phyloP scores from a whole-genome alignment of 2,888 invertebrate species.

The Desoria tigrina region DNA sequence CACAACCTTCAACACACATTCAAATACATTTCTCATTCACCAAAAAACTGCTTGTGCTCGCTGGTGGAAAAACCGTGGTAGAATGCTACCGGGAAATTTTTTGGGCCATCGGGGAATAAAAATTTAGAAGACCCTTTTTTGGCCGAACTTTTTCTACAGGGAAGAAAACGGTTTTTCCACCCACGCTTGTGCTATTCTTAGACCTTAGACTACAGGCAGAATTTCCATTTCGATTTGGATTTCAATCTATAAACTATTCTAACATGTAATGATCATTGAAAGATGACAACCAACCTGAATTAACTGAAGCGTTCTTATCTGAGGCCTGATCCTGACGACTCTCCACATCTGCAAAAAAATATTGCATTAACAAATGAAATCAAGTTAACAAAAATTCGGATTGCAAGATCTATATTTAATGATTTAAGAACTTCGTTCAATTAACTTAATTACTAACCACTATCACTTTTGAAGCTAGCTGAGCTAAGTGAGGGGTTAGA shows the following conservation, averaged over 20 bases:
- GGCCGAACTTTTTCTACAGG: too few relatives aligned
- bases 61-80: too few relatives aligned
- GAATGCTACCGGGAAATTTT: too few relatives aligned
- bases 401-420: too few relatives aligned
- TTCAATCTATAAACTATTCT: background rate
- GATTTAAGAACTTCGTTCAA: background rate
- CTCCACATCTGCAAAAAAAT: slow-evolving; percentile 18
- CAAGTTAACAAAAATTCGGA: too few relatives aligned
- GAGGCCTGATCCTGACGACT: slow-evolving; percentile 15
- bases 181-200: too few relatives aligned
- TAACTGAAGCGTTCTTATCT: slow-evolving; percentile 17
- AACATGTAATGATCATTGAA: background rate
- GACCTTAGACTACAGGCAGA: too few relatives aligned
- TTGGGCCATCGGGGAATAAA: too few relatives aligned
- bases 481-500: slow-evolving; percentile 51
- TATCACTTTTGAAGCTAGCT: slow-evolving; percentile 49
- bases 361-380: background rate
- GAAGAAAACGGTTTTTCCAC: too few relatives aligned
- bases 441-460: slow-evolving; percentile 36
- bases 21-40: background rate
- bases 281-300: slow-evolving; percentile 5
- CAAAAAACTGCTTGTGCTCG: background rate
- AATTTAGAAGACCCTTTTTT: too few relatives aligned
- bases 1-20: background rate
- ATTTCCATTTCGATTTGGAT: too few relatives aligned